Conservation (phyloP, 2,888 invertebrate genomes). For the Diaphora mendica region DNA sequence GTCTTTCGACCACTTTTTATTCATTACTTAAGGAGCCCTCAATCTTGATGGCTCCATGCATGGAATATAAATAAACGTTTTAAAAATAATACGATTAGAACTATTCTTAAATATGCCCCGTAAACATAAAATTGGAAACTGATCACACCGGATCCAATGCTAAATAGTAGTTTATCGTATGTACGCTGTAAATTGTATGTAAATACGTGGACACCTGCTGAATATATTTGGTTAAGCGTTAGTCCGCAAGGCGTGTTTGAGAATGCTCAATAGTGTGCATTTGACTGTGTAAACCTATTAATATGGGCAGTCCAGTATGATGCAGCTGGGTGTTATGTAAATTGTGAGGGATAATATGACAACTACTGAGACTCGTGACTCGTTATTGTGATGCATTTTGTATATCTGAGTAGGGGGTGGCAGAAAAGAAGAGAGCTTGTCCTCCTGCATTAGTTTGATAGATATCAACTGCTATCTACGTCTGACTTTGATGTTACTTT, state of each 20-base stretch:
- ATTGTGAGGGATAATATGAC: conserved; percentile 62
- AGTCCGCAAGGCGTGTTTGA: conserved; percentile 72
- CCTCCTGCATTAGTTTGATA: background rate
- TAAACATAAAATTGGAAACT: conserved; percentile 52
- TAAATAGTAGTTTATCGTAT: conserved; percentile 73
- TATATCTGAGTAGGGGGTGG: conserved; percentile 30
- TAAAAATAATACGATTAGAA: conserved; percentile 4
- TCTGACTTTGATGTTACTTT: background rate
- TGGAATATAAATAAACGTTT: background rate
- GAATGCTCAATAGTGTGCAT: conserved; percentile 77
- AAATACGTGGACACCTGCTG: conserved; percentile 85
- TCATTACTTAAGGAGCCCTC: background rate
- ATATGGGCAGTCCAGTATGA: conserved; percentile 69
- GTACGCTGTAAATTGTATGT: conserved; percentile 83
- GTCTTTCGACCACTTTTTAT: background rate
- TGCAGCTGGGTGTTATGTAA: conserved; percentile 74
- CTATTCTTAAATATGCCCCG: background rate
- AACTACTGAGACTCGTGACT: conserved; percentile 52
- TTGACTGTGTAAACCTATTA: conserved; percentile 82
- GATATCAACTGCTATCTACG: background rate
- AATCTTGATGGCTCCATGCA: background rate
- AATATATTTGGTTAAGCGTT: conserved; percentile 79
- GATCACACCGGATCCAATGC: conserved; percentile 71
- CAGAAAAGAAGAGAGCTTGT: conserved; percentile 10
- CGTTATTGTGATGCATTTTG: conserved; percentile 37